Conservation (phyloP, 2,888 invertebrate genomes). For the Tryphoninae sp. region DNA sequence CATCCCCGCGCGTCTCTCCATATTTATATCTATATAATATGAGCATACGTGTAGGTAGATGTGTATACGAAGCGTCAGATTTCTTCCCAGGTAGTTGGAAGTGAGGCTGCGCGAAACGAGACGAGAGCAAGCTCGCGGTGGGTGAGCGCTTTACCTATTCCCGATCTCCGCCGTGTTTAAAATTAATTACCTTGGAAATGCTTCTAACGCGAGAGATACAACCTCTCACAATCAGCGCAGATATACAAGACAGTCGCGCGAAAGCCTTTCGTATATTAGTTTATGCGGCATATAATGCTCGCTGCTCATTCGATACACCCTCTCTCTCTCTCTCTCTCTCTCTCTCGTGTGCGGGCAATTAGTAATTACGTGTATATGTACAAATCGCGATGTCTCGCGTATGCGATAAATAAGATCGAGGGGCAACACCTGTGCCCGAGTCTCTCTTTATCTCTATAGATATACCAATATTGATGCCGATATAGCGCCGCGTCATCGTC, state of each 20-base stretch:
- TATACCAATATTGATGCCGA: background rate
- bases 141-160: slow-evolving; percentile 53
- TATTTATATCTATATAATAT: slow-evolving; percentile 11
- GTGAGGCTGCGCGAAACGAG: slow-evolving; percentile 40
- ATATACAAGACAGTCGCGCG: background rate
- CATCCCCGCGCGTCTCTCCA: slow-evolving; percentile 17
- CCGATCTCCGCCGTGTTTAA: slow-evolving; percentile 52
- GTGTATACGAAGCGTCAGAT: slow-evolving; percentile 26
- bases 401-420: slow-evolving; percentile 28
- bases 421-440: background rate
- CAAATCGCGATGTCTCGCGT: slow-evolving; percentile 4
- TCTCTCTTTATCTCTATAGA: background rate
- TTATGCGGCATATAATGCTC: background rate
- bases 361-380: slow-evolving; percentile 53
- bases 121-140: slow-evolving; percentile 47
- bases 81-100: slow-evolving; percentile 45
- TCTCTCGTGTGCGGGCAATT: slow-evolving; percentile 43
- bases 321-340: background rate
- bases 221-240: background rate
- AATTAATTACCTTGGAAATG: slow-evolving; percentile 60
- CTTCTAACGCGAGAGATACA: slow-evolving; percentile 4
- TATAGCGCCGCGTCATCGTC: background rate
- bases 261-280: slow-evolving; percentile 37
- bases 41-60: background rate
- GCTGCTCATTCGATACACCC: slow-evolving; percentile 35